phyloP scores from a whole-genome alignment of 2,797 vertebrate species.

The Pseudomugil gertrudae region DNA sequence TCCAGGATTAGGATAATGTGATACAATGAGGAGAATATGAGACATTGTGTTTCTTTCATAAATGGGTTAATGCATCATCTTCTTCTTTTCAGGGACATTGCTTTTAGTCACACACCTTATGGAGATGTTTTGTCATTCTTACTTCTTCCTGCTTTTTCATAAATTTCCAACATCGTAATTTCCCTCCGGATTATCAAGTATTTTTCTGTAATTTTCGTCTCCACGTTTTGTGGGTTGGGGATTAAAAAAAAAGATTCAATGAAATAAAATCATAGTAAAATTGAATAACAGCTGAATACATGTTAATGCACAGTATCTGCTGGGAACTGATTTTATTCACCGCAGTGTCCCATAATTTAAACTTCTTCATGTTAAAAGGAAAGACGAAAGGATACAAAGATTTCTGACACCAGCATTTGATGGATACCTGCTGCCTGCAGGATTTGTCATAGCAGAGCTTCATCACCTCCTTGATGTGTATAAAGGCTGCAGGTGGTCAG shows the following conservation, averaged over 20 bases:
- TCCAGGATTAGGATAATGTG: slow-evolving; percentile 26
- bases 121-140: not conserved
- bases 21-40: slow-evolving; percentile 35
- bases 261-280: not conserved
- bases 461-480: slow-evolving; percentile 41
- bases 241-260: not conserved
- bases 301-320: not conserved
- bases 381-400: slow-evolving; percentile 21
- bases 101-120: slow-evolving; percentile 12
- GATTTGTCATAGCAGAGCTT: slow-evolving; percentile 41
- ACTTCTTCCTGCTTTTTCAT: not conserved
- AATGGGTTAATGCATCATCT: slow-evolving; percentile 18
- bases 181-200: no score
- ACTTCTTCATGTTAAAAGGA: slow-evolving; percentile 16
- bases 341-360: slow-evolving; percentile 15
- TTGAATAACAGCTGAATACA: not conserved
- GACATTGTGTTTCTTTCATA: slow-evolving; percentile 13
- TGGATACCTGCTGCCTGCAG: slow-evolving; percentile 28
- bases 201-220: no score
- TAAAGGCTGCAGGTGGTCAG: slow-evolving; percentile 29
- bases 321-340: not conserved
- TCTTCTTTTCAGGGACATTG: slow-evolving; percentile 4
- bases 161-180: no score
- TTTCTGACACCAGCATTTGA: slow-evolving; percentile 35
- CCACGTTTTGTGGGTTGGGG: not conserved